Base-by-base conservation (phyloP, 2,888 invertebrate species). In the Phoronis australis region DNA sequence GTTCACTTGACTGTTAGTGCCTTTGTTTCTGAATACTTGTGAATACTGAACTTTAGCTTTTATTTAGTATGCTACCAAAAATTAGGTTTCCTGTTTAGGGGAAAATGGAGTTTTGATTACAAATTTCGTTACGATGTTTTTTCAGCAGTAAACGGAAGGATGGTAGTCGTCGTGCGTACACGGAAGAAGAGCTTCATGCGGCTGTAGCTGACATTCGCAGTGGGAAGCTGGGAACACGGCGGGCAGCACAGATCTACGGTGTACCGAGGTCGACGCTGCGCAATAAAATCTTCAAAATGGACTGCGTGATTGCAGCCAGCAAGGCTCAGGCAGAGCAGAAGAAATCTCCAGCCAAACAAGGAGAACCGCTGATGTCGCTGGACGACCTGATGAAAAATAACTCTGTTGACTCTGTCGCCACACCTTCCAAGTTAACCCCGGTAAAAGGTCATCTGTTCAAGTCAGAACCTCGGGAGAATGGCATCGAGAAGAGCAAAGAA, bases 261-360 rank as follows among this genome's bases (percentile, higher is more conserved):
- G 94, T 96, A 73, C 96, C 96, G 5, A 84, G 96, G 59, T 94
- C 96, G 59, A 96, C 95, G 24, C 84, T 97, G 45, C 84, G 96
- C 56, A 97, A 95, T 81, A 97, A 97, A 80, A 91, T 82, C 35
- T 80, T 79, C 62, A 79, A 79, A 55, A 60, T 79, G 58, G 76
- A 78, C 26, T 55, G 58, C 21, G 65, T 60, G 40, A 51, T 37
- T 23, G 24, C 27, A 15, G 31, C 9, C 18, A 15, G 18, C 27
- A 27, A 9, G 31, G 9, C 9, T 31, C 9, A 15, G 15, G 15
- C 31, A 31, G 31, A 31, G 9, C 31, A 31, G 9, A 12, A 12
- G 9, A 9, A 31, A 9, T 12, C 9, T 15, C 31, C 31, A 12
- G 9, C 31, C 31, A 31, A 56, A 20, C 35, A 6, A 24, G 25